Evolutionary conservation across 2,113 vertebrate species (phyloP).

Genomic region (Microcebus tavaratra): DNA sequence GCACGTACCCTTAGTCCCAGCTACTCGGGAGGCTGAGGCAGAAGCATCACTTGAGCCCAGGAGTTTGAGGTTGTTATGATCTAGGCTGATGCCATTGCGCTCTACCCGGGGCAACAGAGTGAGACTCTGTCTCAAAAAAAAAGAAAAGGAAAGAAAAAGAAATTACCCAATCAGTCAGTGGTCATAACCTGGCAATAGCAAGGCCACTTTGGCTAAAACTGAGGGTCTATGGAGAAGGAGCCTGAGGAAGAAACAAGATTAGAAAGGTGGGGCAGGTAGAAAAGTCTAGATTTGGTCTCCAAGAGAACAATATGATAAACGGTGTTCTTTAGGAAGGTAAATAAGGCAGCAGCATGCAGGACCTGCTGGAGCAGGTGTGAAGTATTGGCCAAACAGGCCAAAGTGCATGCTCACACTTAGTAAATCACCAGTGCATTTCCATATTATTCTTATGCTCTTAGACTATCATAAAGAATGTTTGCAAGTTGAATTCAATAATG

Average conservation of each 20-base stretch:
- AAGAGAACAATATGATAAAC: neutral
- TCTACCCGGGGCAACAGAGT: no score
- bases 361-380: neutral
- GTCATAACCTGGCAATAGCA: neutral
- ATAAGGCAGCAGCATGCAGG: neutral
- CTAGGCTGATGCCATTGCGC: no score
- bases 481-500: constrained; percentile 20
- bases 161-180: neutral
- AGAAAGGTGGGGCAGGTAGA: neutral
- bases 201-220: neutral
- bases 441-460: neutral
- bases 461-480: neutral
- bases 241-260: neutral
- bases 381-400: neutral
- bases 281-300: neutral
- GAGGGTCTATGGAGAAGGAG: neutral
- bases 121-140: no score
- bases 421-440: neutral
- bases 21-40: no score
- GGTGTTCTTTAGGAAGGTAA: neutral
- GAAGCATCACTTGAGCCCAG: no score
- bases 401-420: neutral
- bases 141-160: neutral
- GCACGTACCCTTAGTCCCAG: no score
- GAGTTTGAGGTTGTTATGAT: no score